Conservation (phyloP, 2,113 vertebrate species). For the Melospiza georgiana region DNA sequence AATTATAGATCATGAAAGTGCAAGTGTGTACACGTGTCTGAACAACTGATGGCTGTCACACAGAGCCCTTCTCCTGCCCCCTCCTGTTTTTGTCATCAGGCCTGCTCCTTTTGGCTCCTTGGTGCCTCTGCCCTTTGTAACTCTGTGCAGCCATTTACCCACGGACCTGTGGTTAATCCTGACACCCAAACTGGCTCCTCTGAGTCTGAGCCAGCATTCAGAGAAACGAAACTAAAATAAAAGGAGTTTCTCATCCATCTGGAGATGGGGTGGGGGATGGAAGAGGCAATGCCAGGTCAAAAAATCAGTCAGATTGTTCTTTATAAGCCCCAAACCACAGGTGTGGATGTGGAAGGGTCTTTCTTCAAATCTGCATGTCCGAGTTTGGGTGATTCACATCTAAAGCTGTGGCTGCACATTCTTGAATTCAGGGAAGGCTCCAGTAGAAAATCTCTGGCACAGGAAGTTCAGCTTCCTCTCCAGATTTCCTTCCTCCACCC, state of each 20-base stretch:
- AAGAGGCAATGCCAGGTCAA: background rate
- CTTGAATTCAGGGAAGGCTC: slow-evolving; percentile 43
- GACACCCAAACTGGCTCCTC: background rate
- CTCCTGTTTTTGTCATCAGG: background rate
- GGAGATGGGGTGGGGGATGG: background rate
- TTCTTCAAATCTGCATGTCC: background rate
- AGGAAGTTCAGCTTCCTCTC: slow-evolving; percentile 57
- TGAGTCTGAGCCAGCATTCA: background rate
- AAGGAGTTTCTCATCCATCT: background rate
- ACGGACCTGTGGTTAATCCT: background rate
- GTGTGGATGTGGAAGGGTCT: background rate
- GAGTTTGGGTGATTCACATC: background rate
- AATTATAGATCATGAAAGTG: background rate
- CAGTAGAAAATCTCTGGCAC: slow-evolving; percentile 23
- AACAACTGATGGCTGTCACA: background rate
- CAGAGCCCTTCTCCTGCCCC: background rate
- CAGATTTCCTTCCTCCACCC: slow-evolving; percentile 59
- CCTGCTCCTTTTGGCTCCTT: background rate
- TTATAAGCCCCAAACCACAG: background rate
- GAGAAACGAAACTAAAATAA: slow-evolving; percentile 33
- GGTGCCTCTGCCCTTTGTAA: background rate
- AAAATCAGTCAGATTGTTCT: background rate
- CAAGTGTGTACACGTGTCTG: background rate
- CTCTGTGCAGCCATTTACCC: background rate
- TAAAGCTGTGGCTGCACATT: background rate